These are phyloP conservation scores for Sinocyclocheilus grahami DNA, from an alignment of 2,113 vertebrate genomes.

Conservation along the genomic window DNA sequence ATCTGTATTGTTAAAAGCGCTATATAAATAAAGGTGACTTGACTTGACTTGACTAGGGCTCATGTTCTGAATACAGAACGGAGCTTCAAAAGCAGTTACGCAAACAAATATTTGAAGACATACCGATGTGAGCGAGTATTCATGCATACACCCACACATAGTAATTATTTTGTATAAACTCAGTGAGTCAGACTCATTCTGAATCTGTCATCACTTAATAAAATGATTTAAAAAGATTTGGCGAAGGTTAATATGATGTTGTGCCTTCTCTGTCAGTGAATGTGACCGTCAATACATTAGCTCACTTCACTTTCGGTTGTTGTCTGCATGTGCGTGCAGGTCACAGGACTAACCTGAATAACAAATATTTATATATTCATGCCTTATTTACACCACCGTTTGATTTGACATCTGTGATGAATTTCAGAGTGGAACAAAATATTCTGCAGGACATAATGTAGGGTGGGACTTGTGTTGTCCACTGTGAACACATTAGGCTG, in stretches of 20 bases:
- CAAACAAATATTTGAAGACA: slow-evolving; percentile 26
- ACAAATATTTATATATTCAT: neutral
- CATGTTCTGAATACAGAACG: neutral
- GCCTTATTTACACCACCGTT: neutral
- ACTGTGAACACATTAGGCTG: neutral
- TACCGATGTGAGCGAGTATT: neutral
- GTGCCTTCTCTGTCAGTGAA: neutral
- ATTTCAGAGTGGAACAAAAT: neutral
- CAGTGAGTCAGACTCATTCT: neutral
- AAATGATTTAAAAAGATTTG: neutral
- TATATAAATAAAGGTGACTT: too few species aligned
- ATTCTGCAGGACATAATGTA: neutral
- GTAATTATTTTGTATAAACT: neutral
- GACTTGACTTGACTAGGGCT: too few species aligned
- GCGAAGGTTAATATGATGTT: slow-evolving; percentile 3
- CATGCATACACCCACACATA: neutral
- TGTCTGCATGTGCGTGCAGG: neutral
- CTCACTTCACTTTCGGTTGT: slow-evolving; percentile 12
- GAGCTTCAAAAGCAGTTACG: neutral
- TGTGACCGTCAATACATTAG: slow-evolving; percentile 7
- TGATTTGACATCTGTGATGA: neutral
- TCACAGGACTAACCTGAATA: neutral
- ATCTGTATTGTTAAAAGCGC: too few species aligned
- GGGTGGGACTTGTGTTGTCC: neutral
- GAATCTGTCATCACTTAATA: slow-evolving; percentile 2